Conservation (phyloP, 2,888 invertebrate genomes). For the Abscondita cerata region DNA sequence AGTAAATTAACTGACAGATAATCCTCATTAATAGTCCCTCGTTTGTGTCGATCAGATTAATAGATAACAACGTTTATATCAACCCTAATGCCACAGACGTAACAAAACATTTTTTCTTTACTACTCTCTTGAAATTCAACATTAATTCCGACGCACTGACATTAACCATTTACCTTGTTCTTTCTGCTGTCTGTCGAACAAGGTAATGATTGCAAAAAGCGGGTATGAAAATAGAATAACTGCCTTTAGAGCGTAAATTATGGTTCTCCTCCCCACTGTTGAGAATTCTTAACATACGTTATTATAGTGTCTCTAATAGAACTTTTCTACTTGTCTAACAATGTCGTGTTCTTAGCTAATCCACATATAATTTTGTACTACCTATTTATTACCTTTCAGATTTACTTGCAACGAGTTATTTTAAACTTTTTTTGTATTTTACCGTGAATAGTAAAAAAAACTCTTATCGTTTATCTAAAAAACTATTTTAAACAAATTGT, state of each 20-base stretch:
- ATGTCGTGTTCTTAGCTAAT: slow-evolving; percentile 12
- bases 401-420: background rate
- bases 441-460: no score
- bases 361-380: slow-evolving; percentile 5
- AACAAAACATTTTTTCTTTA: slow-evolving; percentile 11
- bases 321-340: slow-evolving; percentile 14
- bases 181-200: slow-evolving; percentile 27
- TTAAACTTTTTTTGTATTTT: no score
- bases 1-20: slow-evolving; percentile 19
- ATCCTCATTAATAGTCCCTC: slow-evolving; percentile 17
- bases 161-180: slow-evolving; percentile 25
- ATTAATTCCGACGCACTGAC: slow-evolving; percentile 25
- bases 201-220: slow-evolving; percentile 29
- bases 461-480: no score
- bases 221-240: slow-evolving; percentile 26
- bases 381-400: background rate
- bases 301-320: slow-evolving; percentile 13
- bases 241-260: slow-evolving; percentile 26
- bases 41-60: slow-evolving; percentile 20
- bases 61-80: slow-evolving; percentile 17
- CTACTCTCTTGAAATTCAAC: slow-evolving; percentile 22
- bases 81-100: slow-evolving; percentile 10
- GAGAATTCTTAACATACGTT: slow-evolving; percentile 18
- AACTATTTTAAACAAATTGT: no score
- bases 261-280: slow-evolving; percentile 20